phyloP scores from a whole-genome alignment of 2,113 vertebrate genomes.

The Galemys pyrenaicus region DNA sequence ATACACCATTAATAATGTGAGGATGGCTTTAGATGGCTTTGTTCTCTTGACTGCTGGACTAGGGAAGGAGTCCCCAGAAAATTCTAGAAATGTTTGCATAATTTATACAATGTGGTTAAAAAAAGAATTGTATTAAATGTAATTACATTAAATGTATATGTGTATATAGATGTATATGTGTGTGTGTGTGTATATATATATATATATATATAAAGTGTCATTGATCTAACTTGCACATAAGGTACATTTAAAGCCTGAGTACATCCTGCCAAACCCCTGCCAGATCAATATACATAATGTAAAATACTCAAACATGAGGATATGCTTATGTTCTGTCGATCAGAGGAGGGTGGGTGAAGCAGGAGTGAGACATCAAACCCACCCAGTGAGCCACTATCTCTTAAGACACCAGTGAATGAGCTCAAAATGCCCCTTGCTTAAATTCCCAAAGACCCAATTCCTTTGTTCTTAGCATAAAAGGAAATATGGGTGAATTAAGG shows the following conservation, averaged over 20 bases:
- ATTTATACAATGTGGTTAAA: not conserved
- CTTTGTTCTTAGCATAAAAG: conserved; percentile 23
- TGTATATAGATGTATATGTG: not conserved
- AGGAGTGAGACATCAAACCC: not conserved
- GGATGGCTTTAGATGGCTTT: too few relatives aligned
- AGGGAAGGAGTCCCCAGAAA: too few relatives aligned
- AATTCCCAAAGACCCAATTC: not conserved
- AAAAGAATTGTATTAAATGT: not conserved
- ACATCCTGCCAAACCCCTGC: not conserved
- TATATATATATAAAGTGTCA: too few relatives aligned
- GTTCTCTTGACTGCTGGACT: too few relatives aligned
- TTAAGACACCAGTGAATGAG: not conserved
- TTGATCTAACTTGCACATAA: not conserved
- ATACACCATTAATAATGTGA: too few relatives aligned
- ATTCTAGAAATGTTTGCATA: too few relatives aligned
- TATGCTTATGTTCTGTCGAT: accelerated
- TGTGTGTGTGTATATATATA: accelerated
- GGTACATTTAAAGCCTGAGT: not conserved
- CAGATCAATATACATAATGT: not conserved
- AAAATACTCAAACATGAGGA: not conserved
- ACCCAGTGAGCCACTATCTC: not conserved
- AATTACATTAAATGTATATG: not conserved
- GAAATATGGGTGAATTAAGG: conserved; percentile 32
- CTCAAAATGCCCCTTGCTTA: not conserved
- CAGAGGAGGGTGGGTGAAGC: not conserved